Evolutionary conservation across 2,113 vertebrate genomes (phyloP), one percentile per base, ranked within the genome.

Genomic region (Hymenochirus boettgeri): DNA sequence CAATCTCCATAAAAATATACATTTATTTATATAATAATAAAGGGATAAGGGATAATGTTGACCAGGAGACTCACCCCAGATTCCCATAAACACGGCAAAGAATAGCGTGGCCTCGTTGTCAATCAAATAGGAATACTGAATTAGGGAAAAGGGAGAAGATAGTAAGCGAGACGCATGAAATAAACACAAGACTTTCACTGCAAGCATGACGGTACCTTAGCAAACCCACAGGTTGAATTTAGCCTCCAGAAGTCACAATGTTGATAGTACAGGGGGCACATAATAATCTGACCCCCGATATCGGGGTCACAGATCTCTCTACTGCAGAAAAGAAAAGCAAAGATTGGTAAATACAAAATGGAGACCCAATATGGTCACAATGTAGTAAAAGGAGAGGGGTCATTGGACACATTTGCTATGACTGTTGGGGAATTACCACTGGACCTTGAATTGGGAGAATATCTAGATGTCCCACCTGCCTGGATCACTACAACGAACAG

Each of bases 31-130:
- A n/a, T n/a, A n/a, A n/a, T n/a, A n/a, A n/a, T n/a, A n/a, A n/a
- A n/a, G n/a, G n/a, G n/a, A n/a, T n/a, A n/a, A n/a, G n/a, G n/a
- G n/a, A n/a, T n/a, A n/a, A n/a, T n/a, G n/a, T n/a, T n/a, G n/a
- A n/a, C n/a, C n/a, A n/a, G n/a, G n/a, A n/a, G n/a, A 92, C 94
- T 97, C 63, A 99, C 96, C 96, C 96, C 96, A 99, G 72, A 99
- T 94, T 55, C 93, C 95, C 96, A 99, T 99, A 84, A 99, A 99
- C 73, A 98, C 89, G 60, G 96, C 95, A 81, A 98, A 99, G 80
- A 99, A 97, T 0, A 99, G 83, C 0, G 96, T 99, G 18, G 92
- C 96, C 79, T 93, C 93, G n/a, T 99, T 99, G 77, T 99, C 96
- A 88, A 99, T 98, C 74, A 99, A 83, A 83, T 98, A 89, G n/a